Conservation (phyloP, 37 sponge, comb jelly and placozoan genomes). For the Ephydatia muelleri region DNA sequence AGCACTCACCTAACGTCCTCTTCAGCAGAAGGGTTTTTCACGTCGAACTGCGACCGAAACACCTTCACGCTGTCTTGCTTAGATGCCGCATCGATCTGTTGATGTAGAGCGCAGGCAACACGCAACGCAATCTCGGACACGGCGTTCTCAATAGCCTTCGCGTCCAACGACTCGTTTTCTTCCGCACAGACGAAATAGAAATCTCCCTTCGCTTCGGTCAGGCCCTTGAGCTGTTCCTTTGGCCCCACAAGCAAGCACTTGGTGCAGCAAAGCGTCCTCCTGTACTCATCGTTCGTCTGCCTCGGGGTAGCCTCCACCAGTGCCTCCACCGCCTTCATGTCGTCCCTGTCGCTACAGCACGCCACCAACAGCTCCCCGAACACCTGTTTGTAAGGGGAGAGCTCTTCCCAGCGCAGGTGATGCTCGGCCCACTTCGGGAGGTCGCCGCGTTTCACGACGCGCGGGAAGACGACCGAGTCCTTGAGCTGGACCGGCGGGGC, state of each 20-base stretch:
- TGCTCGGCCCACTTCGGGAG: conserved; percentile 39
- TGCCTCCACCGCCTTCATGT: conserved; percentile 7
- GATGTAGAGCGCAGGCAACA: background rate
- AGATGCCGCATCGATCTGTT: background rate
- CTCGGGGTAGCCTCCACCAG: too few species aligned
- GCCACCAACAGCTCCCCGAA: conserved; percentile 45
- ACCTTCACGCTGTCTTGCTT: background rate
- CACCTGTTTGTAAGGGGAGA: conserved; percentile 47
- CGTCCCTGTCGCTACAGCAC: conserved; percentile 32
- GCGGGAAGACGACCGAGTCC: conserved; percentile 38
- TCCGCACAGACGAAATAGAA: conserved; percentile 7
- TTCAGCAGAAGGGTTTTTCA: background rate
- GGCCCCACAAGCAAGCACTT: conserved; percentile 51
- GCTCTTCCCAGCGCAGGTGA: conserved; percentile 35
- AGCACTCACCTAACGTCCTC: background rate
- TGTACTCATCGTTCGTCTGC: background rate
- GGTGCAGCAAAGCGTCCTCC: conserved; percentile 8
- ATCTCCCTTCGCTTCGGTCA: background rate
- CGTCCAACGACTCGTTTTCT: background rate
- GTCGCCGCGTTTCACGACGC: conserved; percentile 29
- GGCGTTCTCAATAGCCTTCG: background rate
- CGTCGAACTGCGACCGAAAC: background rate
- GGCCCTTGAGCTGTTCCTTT: conserved; percentile 17
- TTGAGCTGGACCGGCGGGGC: conserved; percentile 49
- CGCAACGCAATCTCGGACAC: background rate